Evolutionary conservation across 2,888 invertebrate species (phyloP).

Genomic region (Trachelus tabidus): DNA sequence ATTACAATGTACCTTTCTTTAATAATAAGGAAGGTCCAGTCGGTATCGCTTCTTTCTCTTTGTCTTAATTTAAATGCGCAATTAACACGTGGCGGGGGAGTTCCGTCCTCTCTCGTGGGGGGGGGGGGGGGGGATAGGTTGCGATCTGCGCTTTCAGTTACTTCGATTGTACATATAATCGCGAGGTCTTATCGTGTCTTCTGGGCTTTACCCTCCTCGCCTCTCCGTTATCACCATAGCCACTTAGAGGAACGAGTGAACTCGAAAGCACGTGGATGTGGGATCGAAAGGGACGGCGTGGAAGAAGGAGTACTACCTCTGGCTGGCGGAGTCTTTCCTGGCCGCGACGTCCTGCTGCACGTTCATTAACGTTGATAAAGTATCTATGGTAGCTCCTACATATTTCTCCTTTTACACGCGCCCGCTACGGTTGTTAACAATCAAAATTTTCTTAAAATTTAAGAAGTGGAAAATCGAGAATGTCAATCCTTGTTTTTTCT

Average conservation of each 20-base stretch:
- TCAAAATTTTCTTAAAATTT: conserved; percentile 35
- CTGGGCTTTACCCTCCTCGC: not conserved
- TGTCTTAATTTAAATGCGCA: conserved; percentile 24
- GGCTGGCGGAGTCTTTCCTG: no score
- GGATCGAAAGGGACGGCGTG: no score
- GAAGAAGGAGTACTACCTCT: no score
- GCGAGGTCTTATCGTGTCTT: not conserved
- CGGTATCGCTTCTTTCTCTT: conserved; percentile 23
- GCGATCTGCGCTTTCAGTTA: not conserved
- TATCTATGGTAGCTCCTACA: not conserved
- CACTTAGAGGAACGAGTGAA: not conserved
- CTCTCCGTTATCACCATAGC: no score
- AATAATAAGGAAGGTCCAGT: conserved; percentile 28
- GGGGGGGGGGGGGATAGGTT: not conserved
- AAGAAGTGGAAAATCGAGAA: conserved; percentile 53
- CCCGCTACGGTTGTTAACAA: conserved; percentile 10
- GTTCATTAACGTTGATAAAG: not conserved
- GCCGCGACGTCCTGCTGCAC: not conserved
- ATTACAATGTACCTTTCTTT: conserved; percentile 46
- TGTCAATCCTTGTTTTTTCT: conserved; percentile 19
- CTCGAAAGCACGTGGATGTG: not conserved
- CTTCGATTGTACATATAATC: not conserved
- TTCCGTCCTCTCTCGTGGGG: not conserved
- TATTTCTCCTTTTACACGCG: not conserved
- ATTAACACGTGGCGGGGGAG: conserved; percentile 18